Evolutionary conservation across 2,888 invertebrate species (phyloP).

Genomic region (Phlogophora meticulosa): DNA sequence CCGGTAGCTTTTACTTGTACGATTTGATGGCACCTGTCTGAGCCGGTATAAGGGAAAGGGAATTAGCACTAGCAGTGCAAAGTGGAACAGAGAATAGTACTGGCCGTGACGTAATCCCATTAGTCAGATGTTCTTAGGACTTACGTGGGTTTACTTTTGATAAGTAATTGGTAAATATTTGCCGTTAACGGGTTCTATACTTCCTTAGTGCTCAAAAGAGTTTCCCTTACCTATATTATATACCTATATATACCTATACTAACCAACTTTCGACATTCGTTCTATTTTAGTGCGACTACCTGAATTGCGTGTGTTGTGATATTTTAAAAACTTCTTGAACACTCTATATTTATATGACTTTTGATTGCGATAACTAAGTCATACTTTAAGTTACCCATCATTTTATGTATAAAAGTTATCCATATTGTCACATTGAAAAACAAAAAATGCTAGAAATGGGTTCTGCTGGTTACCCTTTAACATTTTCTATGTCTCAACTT

Average conservation of each 20-base stretch:
- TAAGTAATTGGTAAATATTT: conserved; percentile 34
- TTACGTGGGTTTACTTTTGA: conserved; percentile 28
- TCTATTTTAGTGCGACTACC: too few relatives aligned
- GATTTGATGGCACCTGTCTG: conserved; percentile 49
- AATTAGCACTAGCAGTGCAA: conserved; percentile 61
- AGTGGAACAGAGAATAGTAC: conserved; percentile 62
- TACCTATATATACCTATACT: too few relatives aligned
- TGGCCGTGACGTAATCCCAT: conserved; percentile 35
- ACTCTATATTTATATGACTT: too few relatives aligned
- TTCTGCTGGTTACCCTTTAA: too few relatives aligned
- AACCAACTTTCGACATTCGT: too few relatives aligned
- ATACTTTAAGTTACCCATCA: too few relatives aligned
- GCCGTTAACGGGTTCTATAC: not conserved
- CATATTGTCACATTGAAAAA: too few relatives aligned
- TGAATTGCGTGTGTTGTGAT: too few relatives aligned
- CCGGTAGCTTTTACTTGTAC: conserved; percentile 43
- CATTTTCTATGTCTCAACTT: not conserved
- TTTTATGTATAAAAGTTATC: too few relatives aligned
- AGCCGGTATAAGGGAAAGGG: conserved; percentile 72
- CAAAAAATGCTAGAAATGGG: too few relatives aligned
- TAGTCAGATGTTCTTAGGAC: conserved; percentile 13
- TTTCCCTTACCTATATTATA: conserved; percentile 1
- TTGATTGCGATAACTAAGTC: too few relatives aligned
- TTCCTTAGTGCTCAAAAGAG: conserved; percentile 12
- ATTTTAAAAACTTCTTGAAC: too few relatives aligned